Base-by-base conservation (phyloP, 2,113 vertebrate genomes). In the Smithornis capensis region DNA sequence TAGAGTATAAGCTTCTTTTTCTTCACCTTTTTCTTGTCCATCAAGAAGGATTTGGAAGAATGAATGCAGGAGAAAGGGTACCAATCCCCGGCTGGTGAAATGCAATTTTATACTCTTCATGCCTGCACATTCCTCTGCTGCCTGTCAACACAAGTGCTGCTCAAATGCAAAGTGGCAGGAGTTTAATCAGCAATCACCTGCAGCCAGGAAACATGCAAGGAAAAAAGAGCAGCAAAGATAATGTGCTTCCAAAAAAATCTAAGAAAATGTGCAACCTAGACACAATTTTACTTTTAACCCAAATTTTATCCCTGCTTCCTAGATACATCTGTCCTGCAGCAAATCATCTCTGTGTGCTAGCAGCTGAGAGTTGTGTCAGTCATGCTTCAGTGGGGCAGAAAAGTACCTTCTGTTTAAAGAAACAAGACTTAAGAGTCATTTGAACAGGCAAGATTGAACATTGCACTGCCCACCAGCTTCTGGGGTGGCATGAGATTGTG, bases 361-460 rank as follows among this genome's bases (percentile, higher is more conserved):
- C 75, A 83, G 79, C 76, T 88, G 83, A 80, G 88, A 76, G 33
- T 64, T 81, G 3, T 9, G 69, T 56, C 92, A 95, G 80, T 69
- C 73, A 3, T 87, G 89, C 86, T 96, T 91, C 91, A 83, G 31
- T 28, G 83, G 89, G 89, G 65, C 76, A 96, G 68, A 81, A 81
- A 94, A 94, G 52, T 25, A 82, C 73, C 76, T 90, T 95, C 95
- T 96, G 80, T 87, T 93, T 81, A 67, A 89, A 88, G 33, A 63
- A 94, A 56, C 5, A 38, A 25, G 45, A 86, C 52, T 47, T 37
- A 24, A 62, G 67, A 68, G n/a, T 44, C 38, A 75, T 38, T 53
- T 63, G 73, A 87, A 90, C 69, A 79, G 37, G 65, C 38, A 88
- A 79, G 42, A 88, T 62, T 60, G 69, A 90, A 76, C 40, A 17